Conservation (phyloP, 1,140 invertebrate species). For the Amphibalanus amphitrite region DNA sequence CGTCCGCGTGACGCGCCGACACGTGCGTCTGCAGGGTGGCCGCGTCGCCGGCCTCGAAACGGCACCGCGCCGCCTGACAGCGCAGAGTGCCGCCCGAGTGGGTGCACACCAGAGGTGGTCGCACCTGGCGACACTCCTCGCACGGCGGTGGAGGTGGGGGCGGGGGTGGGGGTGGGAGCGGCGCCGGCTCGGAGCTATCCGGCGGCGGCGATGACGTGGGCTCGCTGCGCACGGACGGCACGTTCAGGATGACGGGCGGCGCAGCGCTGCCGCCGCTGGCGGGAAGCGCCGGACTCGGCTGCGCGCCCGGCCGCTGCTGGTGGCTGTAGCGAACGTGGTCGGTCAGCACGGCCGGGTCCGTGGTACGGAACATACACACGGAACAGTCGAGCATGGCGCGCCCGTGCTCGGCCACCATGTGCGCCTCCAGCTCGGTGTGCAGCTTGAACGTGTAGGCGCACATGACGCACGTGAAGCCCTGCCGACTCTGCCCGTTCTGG, state of each 20-base stretch:
- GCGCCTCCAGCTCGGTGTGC: constrained; percentile 24
- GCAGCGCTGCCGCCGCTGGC: background rate
- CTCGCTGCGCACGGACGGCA: constrained; percentile 10
- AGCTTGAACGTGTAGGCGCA: constrained; percentile 24
- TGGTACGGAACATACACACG: constrained; percentile 24
- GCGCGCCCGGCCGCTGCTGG: constrained; percentile 16
- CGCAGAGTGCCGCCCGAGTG: background rate
- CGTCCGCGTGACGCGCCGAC: constrained; percentile 1
- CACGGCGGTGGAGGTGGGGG: background rate
- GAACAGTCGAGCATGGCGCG: constrained; percentile 24
- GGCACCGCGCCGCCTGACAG: constrained; percentile 18
- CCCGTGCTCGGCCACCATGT: constrained; percentile 24
- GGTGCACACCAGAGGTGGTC: background rate
- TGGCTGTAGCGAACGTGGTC: constrained; percentile 21
- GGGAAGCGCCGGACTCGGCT: background rate
- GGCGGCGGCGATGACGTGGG: background rate
- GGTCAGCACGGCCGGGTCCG: constrained; percentile 19
- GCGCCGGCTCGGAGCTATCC: background rate
- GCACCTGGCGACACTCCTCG: background rate
- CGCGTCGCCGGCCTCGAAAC: constrained; percentile 33
- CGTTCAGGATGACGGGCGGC: constrained; percentile 3
- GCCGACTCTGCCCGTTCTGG: constrained; percentile 21
- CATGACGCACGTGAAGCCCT: constrained; percentile 21
- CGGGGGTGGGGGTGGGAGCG: background rate
- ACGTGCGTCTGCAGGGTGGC: constrained; percentile 26